Conservation (phyloP, 1,140 invertebrate species). For the Drosophila mauritiana region DNA sequence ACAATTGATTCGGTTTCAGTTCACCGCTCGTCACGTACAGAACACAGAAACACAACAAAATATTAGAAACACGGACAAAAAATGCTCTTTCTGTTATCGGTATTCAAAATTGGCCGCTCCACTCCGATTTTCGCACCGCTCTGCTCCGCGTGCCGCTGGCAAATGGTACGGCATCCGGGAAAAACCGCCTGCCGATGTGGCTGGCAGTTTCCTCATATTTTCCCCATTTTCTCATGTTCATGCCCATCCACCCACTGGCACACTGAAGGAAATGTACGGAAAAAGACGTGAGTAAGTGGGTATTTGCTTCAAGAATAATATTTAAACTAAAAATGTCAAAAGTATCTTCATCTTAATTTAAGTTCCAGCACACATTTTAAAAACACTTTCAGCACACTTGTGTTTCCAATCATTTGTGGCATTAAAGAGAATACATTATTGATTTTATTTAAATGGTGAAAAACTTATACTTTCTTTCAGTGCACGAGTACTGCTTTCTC, state of each 20-base stretch:
- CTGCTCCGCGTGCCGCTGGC: slow-evolving; percentile 21
- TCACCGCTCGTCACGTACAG: slow-evolving; percentile 19
- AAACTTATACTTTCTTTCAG: not conserved
- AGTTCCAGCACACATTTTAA: no score
- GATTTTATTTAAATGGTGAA: no score
- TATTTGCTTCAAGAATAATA: no score
- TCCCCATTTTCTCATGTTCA: slow-evolving; percentile 8
- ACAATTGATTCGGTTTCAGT: slow-evolving; percentile 8
- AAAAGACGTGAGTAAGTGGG: no score
- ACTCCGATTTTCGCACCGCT: slow-evolving; percentile 19
- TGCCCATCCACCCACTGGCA: not conserved
- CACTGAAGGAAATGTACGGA: not conserved
- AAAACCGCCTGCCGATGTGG: slow-evolving; percentile 20
- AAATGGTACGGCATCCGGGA: slow-evolving; percentile 34
- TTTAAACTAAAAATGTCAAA: no score
- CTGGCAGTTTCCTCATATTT: slow-evolving; percentile 11
- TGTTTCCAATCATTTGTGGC: no score
- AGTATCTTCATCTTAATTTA: no score
- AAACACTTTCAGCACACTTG: no score
- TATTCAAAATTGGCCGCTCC: not conserved
- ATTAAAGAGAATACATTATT: no score
- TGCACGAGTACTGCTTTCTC: slow-evolving; percentile 6
- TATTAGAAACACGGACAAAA: slow-evolving; percentile 3
- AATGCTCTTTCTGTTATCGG: slow-evolving; percentile 18
- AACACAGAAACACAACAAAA: not conserved